Evolutionary conservation across 2,113 vertebrate genomes (phyloP).

Genomic region (Pimephales promelas): DNA sequence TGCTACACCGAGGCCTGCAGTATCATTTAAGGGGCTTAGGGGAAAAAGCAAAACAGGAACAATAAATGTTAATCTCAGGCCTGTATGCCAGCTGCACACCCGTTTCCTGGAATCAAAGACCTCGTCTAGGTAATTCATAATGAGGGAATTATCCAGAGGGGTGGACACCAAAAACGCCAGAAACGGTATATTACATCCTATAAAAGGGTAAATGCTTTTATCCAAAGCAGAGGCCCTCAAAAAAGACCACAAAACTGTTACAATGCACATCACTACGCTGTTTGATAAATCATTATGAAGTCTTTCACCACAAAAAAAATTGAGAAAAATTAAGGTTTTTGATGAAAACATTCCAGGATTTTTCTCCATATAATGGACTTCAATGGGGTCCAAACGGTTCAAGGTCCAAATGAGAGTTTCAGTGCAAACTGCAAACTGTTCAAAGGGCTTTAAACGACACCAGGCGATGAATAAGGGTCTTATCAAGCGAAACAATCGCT

Average conservation of each 20-base stretch:
- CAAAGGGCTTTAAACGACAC: no score
- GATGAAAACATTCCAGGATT: no score
- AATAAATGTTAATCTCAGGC: constrained; percentile 41
- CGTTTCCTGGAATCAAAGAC: constrained; percentile 33
- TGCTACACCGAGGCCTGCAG: constrained; percentile 24
- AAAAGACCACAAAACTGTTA: not conserved
- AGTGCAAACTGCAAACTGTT: no score
- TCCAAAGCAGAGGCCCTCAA: not conserved
- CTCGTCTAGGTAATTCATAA: constrained; percentile 46
- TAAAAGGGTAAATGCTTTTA: constrained; percentile 13
- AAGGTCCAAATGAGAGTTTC: no score
- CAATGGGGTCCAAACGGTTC: no score
- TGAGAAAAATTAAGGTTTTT: no score
- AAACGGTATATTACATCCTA: not conserved
- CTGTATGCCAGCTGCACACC: constrained; percentile 39
- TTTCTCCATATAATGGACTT: no score
- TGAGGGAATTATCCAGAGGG: constrained; percentile 26
- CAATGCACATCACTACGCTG: not conserved
- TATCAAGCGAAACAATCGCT: no score
- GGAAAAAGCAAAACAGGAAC: constrained; percentile 35
- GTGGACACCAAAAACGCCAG: not conserved
- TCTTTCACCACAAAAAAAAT: not conserved
- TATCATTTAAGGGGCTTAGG: constrained; percentile 36
- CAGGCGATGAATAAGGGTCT: no score
- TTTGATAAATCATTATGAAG: not conserved